A percentile compares a stretch with the other conserved stretches of the same genome.
These are phyloP conservation scores for Tympanoctomys barrerae DNA, from an alignment of 2,797 vertebrate genomes.

Conservation along the genomic window DNA sequence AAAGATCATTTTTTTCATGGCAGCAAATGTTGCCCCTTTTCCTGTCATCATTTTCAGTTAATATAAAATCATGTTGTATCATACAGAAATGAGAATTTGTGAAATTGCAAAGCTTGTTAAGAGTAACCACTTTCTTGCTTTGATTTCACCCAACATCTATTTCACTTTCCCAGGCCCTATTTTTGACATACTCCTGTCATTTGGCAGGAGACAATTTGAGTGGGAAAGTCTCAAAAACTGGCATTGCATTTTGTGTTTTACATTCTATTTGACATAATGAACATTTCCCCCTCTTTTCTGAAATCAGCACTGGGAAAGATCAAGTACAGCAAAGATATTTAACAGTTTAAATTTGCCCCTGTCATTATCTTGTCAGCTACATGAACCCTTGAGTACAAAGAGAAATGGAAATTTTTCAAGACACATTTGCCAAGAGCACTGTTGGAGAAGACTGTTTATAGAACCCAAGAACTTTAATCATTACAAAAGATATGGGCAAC, in stretches of 20 bases:
- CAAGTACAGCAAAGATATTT: conserved; percentile 80
- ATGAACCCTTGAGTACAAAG: conserved; percentile 74
- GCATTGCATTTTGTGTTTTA: conserved; percentile 81
- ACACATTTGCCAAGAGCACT: conserved; percentile 72
- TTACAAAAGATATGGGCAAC: conserved; percentile 48
- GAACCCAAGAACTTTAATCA: conserved; percentile 65
- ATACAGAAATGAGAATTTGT: conserved; percentile 32
- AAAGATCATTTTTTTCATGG: conserved; percentile 60
- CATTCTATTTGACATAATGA: conserved; percentile 82
- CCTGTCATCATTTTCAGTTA: conserved; percentile 62
- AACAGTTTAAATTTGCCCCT: conserved; percentile 80
- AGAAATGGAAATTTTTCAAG: conserved; percentile 80
- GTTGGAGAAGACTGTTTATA: conserved; percentile 67
- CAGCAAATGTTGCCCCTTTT: conserved; percentile 40
- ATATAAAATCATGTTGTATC: conserved; percentile 64
- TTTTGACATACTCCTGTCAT: conserved; percentile 76
- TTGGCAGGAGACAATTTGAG: conserved; percentile 57
- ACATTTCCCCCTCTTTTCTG: conserved; percentile 74
- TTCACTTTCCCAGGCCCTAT: background rate
- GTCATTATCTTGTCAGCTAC: conserved; percentile 82
- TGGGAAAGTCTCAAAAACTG: conserved; percentile 76
- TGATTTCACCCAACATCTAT: conserved; percentile 60
- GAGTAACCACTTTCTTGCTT: conserved; percentile 59
- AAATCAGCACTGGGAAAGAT: conserved; percentile 80
- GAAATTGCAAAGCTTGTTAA: conserved; percentile 64